Conservation (phyloP, 2,113 vertebrate genomes). For the Tichodroma muraria region DNA sequence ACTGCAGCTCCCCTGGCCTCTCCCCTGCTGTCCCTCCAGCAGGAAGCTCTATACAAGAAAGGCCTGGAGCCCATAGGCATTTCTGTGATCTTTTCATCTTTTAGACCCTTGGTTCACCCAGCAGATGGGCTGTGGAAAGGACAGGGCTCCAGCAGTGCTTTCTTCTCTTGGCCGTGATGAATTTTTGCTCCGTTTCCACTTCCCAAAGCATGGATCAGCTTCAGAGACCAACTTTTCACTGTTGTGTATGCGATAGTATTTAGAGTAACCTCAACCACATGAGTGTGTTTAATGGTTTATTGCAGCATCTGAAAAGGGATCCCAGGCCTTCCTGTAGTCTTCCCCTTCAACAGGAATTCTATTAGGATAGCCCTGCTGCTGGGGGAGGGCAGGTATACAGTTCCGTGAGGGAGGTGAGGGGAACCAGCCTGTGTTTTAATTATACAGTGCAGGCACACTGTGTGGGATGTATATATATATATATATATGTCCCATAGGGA, state of each 20-base stretch:
- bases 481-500: not conserved
- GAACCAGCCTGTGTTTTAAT: not conserved
- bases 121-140: not conserved
- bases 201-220: not conserved
- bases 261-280: not conserved
- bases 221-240: not conserved
- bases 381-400: not conserved
- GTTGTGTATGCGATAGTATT: not conserved
- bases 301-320: not conserved
- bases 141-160: not conserved
- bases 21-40: not conserved
- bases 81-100: not conserved
- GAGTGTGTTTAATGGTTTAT: not conserved
- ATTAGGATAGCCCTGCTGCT: not conserved
- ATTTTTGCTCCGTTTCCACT: not conserved
- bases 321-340: not conserved
- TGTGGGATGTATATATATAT: not conserved
- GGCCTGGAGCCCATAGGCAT: not conserved
- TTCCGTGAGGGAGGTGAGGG: not conserved
- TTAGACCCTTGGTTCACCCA: not conserved
- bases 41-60: not conserved
- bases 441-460: not conserved
- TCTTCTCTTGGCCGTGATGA: not conserved
- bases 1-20: not conserved
- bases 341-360: not conserved